phyloP scores from a whole-genome alignment of 2,888 invertebrate genomes.

The Yponomeuta plumbellus region DNA sequence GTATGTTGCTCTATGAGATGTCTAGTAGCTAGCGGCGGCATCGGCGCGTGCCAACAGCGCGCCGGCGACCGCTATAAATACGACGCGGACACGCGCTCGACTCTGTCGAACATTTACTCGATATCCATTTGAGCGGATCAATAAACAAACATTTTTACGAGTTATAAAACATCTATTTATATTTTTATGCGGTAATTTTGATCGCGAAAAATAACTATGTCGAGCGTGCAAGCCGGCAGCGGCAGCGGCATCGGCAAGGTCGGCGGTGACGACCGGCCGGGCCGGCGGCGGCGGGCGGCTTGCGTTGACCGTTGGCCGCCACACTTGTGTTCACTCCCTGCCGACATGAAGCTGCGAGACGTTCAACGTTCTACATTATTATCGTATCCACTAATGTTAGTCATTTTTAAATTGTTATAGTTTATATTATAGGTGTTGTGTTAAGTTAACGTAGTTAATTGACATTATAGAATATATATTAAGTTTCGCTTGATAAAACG shows the following conservation, averaged over 20 bases:
- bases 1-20: neutral
- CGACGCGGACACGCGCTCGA: neutral
- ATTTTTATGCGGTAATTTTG: constrained; percentile 7
- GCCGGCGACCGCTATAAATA: constrained; percentile 2
- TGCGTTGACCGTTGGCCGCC: too few relatives aligned
- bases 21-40: neutral
- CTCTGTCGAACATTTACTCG: neutral
- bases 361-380: neutral
- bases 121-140: constrained; percentile 4
- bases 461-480: neutral
- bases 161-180: constrained; percentile 11
- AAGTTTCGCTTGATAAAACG: neutral
- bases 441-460: neutral
- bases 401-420: neutral
- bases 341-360: neutral
- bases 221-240: neutral
- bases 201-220: neutral
- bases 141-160: constrained; percentile 7
- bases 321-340: neutral
- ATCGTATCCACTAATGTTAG: neutral
- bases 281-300: neutral
- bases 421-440: neutral
- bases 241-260: neutral
- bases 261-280: neutral
- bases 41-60: neutral